Evolutionary conservation across 2,888 invertebrate species (phyloP).

Genomic region (Acronicta alni): DNA sequence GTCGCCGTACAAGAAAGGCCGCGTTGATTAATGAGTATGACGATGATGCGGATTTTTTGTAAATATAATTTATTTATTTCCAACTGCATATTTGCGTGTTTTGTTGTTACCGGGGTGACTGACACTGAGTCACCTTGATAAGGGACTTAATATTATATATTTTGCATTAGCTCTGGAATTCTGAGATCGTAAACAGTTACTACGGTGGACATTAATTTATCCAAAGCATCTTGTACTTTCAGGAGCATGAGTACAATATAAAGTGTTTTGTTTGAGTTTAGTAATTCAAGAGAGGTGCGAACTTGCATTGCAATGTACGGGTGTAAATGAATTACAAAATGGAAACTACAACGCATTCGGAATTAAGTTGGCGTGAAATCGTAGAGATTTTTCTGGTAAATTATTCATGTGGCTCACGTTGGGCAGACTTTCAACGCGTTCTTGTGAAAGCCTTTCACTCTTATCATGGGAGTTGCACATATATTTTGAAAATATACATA

Average conservation of each 20-base stretch:
- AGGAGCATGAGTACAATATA: slow-evolving; percentile 41
- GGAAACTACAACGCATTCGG: slow-evolving; percentile 86
- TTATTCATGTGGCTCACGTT: slow-evolving; percentile 87
- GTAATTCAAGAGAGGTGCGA: slow-evolving; percentile 65
- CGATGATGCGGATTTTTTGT: slow-evolving; percentile 47
- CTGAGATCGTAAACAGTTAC: slow-evolving; percentile 12
- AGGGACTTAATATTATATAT: slow-evolving; percentile 27
- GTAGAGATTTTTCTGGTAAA: slow-evolving; percentile 89
- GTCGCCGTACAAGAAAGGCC: slow-evolving; percentile 19
- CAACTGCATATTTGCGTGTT: slow-evolving; percentile 40
- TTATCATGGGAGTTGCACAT: slow-evolving; percentile 76
- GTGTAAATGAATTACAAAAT: slow-evolving; percentile 85
- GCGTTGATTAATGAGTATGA: slow-evolving; percentile 20
- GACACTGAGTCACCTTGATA: slow-evolving; percentile 66
- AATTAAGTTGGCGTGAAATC: slow-evolving; percentile 88
- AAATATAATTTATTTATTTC: slow-evolving; percentile 42
- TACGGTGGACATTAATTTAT: slow-evolving; percentile 15
- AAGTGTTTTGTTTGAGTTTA: slow-evolving; percentile 51
- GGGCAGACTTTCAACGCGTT: slow-evolving; percentile 85
- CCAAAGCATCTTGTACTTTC: slow-evolving; percentile 28
- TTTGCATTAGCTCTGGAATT: slow-evolving; percentile 7
- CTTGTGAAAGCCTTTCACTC: slow-evolving; percentile 88
- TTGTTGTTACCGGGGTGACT: slow-evolving; percentile 63
- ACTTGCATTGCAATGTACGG: slow-evolving; percentile 74
- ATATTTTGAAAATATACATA: slow-evolving; percentile 43